phyloP scores from a whole-genome alignment of 2,888 invertebrate species.

The Mesorhabditis spiculigera region DNA sequence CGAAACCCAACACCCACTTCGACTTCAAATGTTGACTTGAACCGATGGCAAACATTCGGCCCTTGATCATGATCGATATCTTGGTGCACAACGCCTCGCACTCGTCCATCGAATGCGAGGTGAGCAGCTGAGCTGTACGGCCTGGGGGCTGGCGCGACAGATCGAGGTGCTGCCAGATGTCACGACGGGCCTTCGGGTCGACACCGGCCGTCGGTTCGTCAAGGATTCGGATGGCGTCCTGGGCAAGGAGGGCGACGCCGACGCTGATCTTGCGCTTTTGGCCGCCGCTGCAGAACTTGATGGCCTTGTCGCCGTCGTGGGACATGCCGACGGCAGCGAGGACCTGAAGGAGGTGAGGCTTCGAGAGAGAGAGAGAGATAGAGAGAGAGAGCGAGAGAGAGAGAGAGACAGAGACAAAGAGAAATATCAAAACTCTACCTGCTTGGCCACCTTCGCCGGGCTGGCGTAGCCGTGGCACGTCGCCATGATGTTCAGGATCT shows the following conservation, averaged over 20 bases:
- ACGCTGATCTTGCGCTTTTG: no score
- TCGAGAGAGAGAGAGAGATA: no score
- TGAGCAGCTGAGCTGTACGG: slow-evolving; percentile 60
- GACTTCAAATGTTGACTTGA: slow-evolving; percentile 50
- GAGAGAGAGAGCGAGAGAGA: no score
- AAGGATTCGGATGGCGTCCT: slow-evolving; percentile 71
- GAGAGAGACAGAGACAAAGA: no score
- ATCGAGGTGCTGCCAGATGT: slow-evolving; percentile 61
- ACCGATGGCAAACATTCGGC: slow-evolving; percentile 51
- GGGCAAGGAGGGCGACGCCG: slow-evolving; percentile 69
- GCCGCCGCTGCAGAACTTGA: slow-evolving; percentile 56
- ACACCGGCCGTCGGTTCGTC: slow-evolving; percentile 20
- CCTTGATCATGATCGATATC: slow-evolving; percentile 53
- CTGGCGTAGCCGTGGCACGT: slow-evolving; percentile 16
- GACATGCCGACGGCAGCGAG: slow-evolving; percentile 25
- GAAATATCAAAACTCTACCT: slow-evolving; percentile 3
- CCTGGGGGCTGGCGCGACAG: no score
- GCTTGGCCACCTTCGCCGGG: not conserved
- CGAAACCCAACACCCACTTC: slow-evolving; percentile 34
- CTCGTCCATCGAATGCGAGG: slow-evolving; percentile 61
- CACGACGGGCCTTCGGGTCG: slow-evolving; percentile 65
- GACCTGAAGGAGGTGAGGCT: slow-evolving; percentile 7
- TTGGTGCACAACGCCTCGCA: slow-evolving; percentile 50
- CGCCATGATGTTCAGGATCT: slow-evolving; percentile 29
- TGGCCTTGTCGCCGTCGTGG: slow-evolving; percentile 32